Base-by-base conservation (phyloP, 2,888 invertebrate species). In the Spodoptera exigua region DNA sequence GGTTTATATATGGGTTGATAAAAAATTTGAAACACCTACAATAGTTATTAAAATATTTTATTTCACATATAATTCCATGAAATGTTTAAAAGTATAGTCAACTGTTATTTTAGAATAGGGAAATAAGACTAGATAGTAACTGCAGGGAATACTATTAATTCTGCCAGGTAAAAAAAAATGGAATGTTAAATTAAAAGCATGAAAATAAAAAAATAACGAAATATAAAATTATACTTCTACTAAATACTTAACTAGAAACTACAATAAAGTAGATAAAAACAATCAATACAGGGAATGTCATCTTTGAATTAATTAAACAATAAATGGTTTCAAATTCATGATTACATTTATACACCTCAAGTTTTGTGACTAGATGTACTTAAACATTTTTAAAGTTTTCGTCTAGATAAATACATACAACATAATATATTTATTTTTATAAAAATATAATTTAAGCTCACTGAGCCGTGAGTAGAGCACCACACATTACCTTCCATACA, bases 281-380 rank as follows among this genome's bases (percentile, higher is more conserved):
- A 61, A 55, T 36, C n/a, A 45, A 56, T 9, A 52, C 43, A 68
- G 56, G 76, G 62, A 76, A 75, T 72, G 69, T 47, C 27, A 27
- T 27, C 27, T 27, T 60, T 43, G n/a, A 43, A 13, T 37, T 60
- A n/a, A 45, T 21, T 54, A 3, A 37, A 49, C 7, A 37, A 53
- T 34, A 52, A 9, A 34, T 18, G 7, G 27, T 57, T 58, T 58
- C 14, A 48, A 65, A 51, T 51, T 34, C 35, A 41, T 72, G n/a
- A 52, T 48, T 57, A 56, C 14, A 45, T 62, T 55, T 49, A 49
- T 37, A 61, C 72, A 74, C 67, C 53, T 70, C 67, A 7, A 77
- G 61, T 71, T 61, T 56, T 56, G 53, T 69, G 66, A 76, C 77
- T 77, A 77, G 66, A 67, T 74, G 66, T 64, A 61, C 53, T 43